These are phyloP conservation scores for Drosophila punjabiensis DNA, from an alignment of 1,140 invertebrate genomes.

Conservation along the genomic window DNA sequence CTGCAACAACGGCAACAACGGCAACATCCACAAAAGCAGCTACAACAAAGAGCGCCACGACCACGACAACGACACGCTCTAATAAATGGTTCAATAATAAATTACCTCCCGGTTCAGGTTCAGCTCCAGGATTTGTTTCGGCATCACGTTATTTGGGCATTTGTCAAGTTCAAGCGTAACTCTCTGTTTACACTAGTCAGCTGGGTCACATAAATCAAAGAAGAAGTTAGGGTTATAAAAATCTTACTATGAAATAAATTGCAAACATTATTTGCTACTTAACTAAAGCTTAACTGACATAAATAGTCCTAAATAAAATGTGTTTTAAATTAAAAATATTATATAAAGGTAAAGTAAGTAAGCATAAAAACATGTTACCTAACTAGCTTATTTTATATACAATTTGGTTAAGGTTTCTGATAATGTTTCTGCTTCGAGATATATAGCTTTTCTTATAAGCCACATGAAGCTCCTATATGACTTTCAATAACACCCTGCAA, in stretches of 20 bases:
- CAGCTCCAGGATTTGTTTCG: constrained; percentile 59
- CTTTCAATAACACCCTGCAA: background rate
- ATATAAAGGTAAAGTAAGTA: too few relatives aligned
- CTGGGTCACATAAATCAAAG: constrained; percentile 9
- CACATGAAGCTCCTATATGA: background rate
- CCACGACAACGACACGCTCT: constrained; percentile 65
- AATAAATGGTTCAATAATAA: constrained; percentile 83
- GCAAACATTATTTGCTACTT: too few relatives aligned
- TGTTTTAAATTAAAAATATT: too few relatives aligned
- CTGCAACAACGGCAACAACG: constrained; percentile 5
- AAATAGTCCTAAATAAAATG: too few relatives aligned
- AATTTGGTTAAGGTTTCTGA: too few relatives aligned
- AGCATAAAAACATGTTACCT: too few relatives aligned
- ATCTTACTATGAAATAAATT: too few relatives aligned
- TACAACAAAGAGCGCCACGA: constrained; percentile 41
- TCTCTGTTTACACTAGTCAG: constrained; percentile 53
- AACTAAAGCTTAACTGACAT: too few relatives aligned
- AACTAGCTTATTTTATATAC: too few relatives aligned
- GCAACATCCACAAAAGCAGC: constrained; percentile 1
- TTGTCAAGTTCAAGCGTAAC: constrained; percentile 83
- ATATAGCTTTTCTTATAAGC: background rate
- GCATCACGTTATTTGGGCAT: constrained; percentile 80
- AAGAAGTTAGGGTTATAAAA: too few relatives aligned
- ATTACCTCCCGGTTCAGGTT: constrained; percentile 58
- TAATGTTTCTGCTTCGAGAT: too few relatives aligned